phyloP scores from a whole-genome alignment of 2,888 invertebrate species.

The Brachypterus glaber region DNA sequence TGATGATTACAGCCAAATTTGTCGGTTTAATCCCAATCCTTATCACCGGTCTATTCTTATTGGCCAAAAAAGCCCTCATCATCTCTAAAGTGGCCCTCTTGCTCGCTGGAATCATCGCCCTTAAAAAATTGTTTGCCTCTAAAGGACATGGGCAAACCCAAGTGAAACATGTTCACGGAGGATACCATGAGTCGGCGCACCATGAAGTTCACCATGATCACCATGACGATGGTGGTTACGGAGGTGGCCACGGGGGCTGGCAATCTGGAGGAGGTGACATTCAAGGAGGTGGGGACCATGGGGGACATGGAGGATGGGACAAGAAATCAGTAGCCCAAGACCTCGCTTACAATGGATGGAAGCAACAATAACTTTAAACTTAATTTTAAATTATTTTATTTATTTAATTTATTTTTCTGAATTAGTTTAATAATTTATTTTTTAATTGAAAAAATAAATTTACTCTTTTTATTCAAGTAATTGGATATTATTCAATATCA shows the following conservation, averaged over 20 bases:
- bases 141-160: constrained; percentile 48
- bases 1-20: constrained; percentile 75
- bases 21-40: constrained; percentile 67
- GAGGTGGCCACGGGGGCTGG: constrained; percentile 43
- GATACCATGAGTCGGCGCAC: constrained; percentile 21
- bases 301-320: constrained; percentile 54
- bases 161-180: constrained; percentile 19
- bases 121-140: constrained; percentile 66
- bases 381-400: too few relatives aligned
- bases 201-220: not conserved
- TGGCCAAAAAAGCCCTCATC: constrained; percentile 75
- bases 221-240: constrained; percentile 24
- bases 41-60: constrained; percentile 65
- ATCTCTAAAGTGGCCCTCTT: constrained; percentile 66
- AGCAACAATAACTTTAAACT: constrained; percentile 34
- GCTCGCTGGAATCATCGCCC: constrained; percentile 65
- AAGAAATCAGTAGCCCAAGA: constrained; percentile 56
- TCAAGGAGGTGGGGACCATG: too few relatives aligned
- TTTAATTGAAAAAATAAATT: too few relatives aligned
- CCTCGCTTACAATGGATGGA: constrained; percentile 60
- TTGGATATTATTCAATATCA: too few relatives aligned
- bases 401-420: too few relatives aligned
- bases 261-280: constrained; percentile 30
- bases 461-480: too few relatives aligned
- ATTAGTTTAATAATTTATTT: too few relatives aligned